Evolutionary conservation across 1,140 invertebrate genomes (phyloP), one percentile per base, ranked within the genome.

Genomic region (Caenorhabditis briggsae): DNA sequence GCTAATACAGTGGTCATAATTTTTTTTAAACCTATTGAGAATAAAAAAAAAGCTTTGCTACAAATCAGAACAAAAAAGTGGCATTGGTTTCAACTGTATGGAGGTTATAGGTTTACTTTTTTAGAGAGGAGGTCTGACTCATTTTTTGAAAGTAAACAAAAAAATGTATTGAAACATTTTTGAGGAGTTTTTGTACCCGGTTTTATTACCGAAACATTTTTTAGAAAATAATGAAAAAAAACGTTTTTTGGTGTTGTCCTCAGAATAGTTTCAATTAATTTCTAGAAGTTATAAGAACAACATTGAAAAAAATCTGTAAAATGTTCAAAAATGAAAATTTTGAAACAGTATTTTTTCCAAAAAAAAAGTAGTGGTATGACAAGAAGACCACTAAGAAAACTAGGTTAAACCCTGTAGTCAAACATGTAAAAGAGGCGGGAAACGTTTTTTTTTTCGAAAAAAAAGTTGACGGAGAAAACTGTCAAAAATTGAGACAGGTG

Each of bases 21-120:
- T n/a, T n/a, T n/a, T n/a, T n/a, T n/a, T n/a, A n/a, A 33, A 33
- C 3, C 33, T 33, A 33, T 33, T 33, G 33, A 2, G 33, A 33
- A 33, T 33, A 33, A 33, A 33, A 33, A n/a, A 33, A 33, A 33
- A 33, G 1, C 33, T 1, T 33, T 33, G 33, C 33, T 33, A 33
- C 50, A 53, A 53, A 53, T 16, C 16, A 16, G 12, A 53, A 53
- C 50, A 53, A 16, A 53, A 53, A 53, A 53, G 16, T 14, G 50
- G 1, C 12, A 16, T 11, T 6, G 50, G 50, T 53, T 16, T 53
- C 50, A n/a, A 20, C 33, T 33, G 33, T 33, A 33, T 33, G 33
- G 56, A 58, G 56, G 56, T 58, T 58, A 58, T 65, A 25, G 61
- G 61, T 41, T 65, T 65, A 65, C 61, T 65, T 41, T 65, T 41